A percentile compares a stretch with the other conserved stretches of the same genome.
Conservation (phyloP, 2,888 invertebrate genomes). For the Acanthacorydalis orientalis region DNA sequence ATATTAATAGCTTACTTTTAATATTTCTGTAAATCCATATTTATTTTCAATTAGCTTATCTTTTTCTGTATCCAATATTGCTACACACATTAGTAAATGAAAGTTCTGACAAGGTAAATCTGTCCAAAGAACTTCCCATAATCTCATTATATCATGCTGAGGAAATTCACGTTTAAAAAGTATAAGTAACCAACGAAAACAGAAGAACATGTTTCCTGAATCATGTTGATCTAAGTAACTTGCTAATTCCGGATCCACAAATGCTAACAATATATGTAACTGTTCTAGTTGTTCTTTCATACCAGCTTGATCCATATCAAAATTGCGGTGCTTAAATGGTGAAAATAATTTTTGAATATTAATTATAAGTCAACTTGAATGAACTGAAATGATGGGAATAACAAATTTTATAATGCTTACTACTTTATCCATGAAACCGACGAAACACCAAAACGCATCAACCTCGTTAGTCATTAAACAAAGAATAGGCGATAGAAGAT, state of each 20-base stretch:
- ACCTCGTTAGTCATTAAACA: slow-evolving; percentile 82
- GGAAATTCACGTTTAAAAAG: slow-evolving; percentile 91
- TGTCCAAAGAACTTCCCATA: slow-evolving; percentile 97
- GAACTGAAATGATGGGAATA: background rate
- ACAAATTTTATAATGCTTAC: slow-evolving; percentile 35
- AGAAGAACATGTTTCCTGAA: slow-evolving; percentile 95
- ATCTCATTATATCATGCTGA: slow-evolving; percentile 66
- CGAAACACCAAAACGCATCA: slow-evolving; percentile 98
- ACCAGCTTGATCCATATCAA: slow-evolving; percentile 91
- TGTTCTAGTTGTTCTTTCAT: slow-evolving; percentile 88
- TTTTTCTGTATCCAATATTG: slow-evolving; percentile 83
- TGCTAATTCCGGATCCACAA: slow-evolving; percentile 71
- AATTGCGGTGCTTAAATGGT: slow-evolving; percentile 58
- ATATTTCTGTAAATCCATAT: slow-evolving; percentile 90
- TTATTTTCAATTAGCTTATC: slow-evolving; percentile 74
- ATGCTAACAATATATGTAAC: slow-evolving; percentile 62
- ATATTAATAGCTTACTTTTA: slow-evolving; percentile 46
- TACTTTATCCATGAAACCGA: slow-evolving; percentile 91
- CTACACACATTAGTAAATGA: slow-evolving; percentile 81
- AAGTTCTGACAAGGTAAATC: slow-evolving; percentile 88
- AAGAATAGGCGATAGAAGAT: slow-evolving; percentile 83
- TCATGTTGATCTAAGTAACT: slow-evolving; percentile 75
- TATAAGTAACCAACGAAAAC: slow-evolving; percentile 94
- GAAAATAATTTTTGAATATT: slow-evolving; percentile 3
- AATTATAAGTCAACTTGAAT: slow-evolving; percentile 1